These are phyloP conservation scores for Phalacrocorax pelagicus DNA, from an alignment of 2,113 vertebrate species.

Conservation along the genomic window DNA sequence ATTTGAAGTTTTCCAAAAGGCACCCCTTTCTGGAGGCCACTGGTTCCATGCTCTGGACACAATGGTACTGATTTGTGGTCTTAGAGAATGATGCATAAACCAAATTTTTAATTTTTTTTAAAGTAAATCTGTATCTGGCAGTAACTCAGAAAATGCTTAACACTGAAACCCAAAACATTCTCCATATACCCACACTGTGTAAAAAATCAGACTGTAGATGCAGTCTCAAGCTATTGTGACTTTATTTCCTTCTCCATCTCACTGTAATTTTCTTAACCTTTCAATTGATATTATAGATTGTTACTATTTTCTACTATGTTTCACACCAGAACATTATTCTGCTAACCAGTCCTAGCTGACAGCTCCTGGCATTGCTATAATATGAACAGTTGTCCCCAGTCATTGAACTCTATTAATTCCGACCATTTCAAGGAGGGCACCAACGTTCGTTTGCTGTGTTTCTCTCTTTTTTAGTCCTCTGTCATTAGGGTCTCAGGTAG, in stretches of 20 bases:
- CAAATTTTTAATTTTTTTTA: not conserved
- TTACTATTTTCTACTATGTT: not conserved
- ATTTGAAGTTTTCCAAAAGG: not conserved
- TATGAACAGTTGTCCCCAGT: not conserved
- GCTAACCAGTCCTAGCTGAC: not conserved
- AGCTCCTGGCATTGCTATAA: not conserved
- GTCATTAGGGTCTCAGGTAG: not conserved
- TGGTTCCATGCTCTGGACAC: not conserved
- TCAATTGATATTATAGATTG: not conserved
- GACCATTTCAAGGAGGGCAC: not conserved
- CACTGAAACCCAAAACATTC: not conserved
- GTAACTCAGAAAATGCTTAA: not conserved
- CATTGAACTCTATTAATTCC: not conserved
- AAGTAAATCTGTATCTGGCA: not conserved
- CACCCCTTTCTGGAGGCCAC: not conserved
- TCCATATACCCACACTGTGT: fast-evolving
- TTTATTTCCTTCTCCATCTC: not conserved
- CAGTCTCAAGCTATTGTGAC: not conserved
- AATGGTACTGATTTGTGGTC: not conserved
- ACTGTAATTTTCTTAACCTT: not conserved
- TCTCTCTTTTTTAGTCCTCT: not conserved
- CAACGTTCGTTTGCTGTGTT: not conserved
- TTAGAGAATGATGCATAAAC: not conserved
- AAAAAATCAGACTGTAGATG: not conserved
- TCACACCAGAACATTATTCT: not conserved